Conservation (phyloP, 1,140 invertebrate genomes). For the Doryteuthis pealeii region DNA sequence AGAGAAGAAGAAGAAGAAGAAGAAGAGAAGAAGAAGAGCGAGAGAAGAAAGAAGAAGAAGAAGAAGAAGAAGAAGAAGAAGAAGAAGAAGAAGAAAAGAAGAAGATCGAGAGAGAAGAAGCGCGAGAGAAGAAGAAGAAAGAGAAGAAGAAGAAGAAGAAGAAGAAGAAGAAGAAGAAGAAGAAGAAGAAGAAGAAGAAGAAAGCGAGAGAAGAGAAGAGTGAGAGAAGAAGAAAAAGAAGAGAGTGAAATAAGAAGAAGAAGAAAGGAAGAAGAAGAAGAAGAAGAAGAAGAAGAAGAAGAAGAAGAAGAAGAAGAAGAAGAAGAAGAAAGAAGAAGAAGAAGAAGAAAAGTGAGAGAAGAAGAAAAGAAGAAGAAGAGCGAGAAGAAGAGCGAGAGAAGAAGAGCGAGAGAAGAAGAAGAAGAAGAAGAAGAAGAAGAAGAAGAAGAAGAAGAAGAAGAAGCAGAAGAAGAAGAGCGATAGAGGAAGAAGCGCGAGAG, state of each 20-base stretch:
- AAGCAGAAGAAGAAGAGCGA: too few relatives aligned
- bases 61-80: conserved; percentile 14
- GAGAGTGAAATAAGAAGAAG: too few relatives aligned
- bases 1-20: not conserved
- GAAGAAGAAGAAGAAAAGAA: conserved; percentile 16
- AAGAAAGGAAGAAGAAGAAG: conserved; percentile 15
- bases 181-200: conserved; percentile 16
- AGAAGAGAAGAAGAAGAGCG: too few relatives aligned
- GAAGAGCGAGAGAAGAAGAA: too few relatives aligned
- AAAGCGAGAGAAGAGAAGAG: not conserved
- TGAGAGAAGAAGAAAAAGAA: not conserved
- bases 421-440: too few relatives aligned
- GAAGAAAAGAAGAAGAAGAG: conserved; percentile 1
- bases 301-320: not conserved
- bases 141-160: conserved; percentile 14
- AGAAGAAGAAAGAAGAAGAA: not conserved
- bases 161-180: conserved; percentile 17
- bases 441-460: too few relatives aligned
- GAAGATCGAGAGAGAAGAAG: too few relatives aligned
- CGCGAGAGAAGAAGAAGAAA: not conserved
- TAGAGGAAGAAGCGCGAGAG: too few relatives aligned
- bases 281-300: conserved; percentile 16
- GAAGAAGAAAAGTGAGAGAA: too few relatives aligned
- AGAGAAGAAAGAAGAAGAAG: conserved; percentile 20
- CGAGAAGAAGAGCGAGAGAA: conserved; percentile 4